These are phyloP conservation scores for Osmoderma eremita DNA, from an alignment of 2,888 invertebrate genomes.

Conservation along the genomic window DNA sequence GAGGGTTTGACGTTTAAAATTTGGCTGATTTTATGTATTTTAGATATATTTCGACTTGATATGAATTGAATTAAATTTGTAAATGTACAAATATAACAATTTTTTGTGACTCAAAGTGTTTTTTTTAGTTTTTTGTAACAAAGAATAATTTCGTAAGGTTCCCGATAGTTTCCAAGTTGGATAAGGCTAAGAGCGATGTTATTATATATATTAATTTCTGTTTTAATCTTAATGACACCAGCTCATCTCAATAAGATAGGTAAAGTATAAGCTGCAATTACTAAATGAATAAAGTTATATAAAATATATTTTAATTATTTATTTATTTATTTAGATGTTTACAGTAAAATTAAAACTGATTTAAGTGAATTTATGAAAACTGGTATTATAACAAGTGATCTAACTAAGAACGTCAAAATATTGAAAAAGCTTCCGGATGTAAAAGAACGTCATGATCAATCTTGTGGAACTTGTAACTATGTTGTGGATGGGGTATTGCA, in stretches of 20 bases:
- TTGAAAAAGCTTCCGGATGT: slow-evolving; percentile 39
- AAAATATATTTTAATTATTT: background rate
- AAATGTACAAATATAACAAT: no score
- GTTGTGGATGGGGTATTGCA: slow-evolving; percentile 40
- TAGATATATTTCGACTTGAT: no score
- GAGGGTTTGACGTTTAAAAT: no score
- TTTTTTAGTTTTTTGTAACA: no score
- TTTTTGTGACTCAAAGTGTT: no score
- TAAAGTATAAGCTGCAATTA: background rate
- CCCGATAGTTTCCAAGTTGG: background rate
- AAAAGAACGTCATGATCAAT: slow-evolving; percentile 32
- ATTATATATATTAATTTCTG: background rate
- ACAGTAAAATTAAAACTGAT: slow-evolving; percentile 18
- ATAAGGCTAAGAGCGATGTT: background rate
- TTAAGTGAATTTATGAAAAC: slow-evolving; percentile 41
- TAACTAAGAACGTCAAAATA: slow-evolving; percentile 32
- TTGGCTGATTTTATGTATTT: no score
- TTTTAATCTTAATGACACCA: background rate
- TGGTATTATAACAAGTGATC: slow-evolving; percentile 30
- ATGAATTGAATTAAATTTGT: no score
- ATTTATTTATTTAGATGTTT: no score
- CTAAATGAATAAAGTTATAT: background rate
- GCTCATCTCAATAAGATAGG: background rate
- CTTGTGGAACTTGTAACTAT: slow-evolving; percentile 43
- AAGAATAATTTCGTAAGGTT: no score